These are phyloP conservation scores for Heliocidaris tuberculata DNA, from an alignment of 35 echinoderm and acorn worm genomes.

Conservation along the genomic window DNA sequence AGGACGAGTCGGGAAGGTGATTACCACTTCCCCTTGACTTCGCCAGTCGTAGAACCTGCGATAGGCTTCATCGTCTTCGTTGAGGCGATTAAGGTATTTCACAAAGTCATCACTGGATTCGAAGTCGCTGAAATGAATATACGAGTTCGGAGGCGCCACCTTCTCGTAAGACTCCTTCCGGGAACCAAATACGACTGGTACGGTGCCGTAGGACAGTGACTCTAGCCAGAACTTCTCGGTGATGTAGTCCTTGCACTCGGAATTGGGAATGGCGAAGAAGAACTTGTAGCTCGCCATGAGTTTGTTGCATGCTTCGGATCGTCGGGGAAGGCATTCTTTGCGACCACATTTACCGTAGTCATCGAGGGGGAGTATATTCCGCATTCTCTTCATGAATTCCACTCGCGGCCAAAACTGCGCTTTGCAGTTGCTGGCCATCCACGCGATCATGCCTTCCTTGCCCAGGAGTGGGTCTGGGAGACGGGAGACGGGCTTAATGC, in stretches of 20 bases:
- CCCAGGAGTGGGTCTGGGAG: conserved; percentile 36
- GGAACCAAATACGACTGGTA: conserved; percentile 73
- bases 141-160: conserved; percentile 70
- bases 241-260: conserved; percentile 79
- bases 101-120: conserved; percentile 47
- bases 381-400: conserved; percentile 54
- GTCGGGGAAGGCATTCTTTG: conserved; percentile 42
- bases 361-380: conserved; percentile 50
- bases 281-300: conserved; percentile 68
- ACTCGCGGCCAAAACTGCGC: conserved; percentile 60
- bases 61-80: conserved; percentile 69
- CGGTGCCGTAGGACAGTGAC: conserved; percentile 51
- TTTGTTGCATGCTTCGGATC: conserved; percentile 47
- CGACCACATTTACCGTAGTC: conserved; percentile 68
- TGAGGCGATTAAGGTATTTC: conserved; percentile 51
- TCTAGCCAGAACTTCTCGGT: conserved; percentile 80
- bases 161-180: conserved; percentile 55
- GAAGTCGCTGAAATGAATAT: conserved; percentile 75
- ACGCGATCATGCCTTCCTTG: conserved; percentile 60
- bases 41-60: conserved; percentile 76
- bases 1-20: conserved; percentile 49
- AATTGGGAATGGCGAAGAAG: conserved; percentile 70
- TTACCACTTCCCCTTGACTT: conserved; percentile 3
- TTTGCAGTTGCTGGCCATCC: conserved; percentile 75
- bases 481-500: not conserved